Evolutionary conservation across 2,797 vertebrate genomes (phyloP).

Genomic region (Loris lydekkerianus): DNA sequence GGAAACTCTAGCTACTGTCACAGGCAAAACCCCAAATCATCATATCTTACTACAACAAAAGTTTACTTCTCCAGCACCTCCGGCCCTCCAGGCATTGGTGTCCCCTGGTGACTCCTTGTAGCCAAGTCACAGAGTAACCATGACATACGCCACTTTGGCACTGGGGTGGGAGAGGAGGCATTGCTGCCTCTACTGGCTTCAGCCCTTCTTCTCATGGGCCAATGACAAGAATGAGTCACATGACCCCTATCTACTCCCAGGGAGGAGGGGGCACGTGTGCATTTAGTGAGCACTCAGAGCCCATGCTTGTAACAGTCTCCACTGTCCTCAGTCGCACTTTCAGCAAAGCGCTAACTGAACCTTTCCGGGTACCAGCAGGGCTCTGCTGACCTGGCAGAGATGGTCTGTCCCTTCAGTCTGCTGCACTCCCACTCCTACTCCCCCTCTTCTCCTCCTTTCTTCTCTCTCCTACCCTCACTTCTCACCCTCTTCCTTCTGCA

Average conservation of each 20-base stretch:
- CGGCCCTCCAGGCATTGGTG: not conserved
- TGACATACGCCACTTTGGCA: not conserved
- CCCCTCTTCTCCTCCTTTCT: not conserved
- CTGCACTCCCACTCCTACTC: not conserved
- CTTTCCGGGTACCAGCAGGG: not conserved
- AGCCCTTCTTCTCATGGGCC: not conserved
- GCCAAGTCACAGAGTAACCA: not conserved
- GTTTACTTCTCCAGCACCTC: not conserved
- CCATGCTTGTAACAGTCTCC: not conserved
- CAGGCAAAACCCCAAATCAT: not conserved
- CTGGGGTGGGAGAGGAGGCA: not conserved
- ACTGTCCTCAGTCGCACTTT: not conserved
- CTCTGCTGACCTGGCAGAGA: not conserved
- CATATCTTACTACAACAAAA: not conserved
- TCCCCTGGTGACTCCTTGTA: not conserved
- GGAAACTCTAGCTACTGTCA: not conserved
- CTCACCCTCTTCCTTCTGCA: not conserved
- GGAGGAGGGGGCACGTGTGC: fast-evolving
- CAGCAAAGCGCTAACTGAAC: not conserved
- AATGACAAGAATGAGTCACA: not conserved
- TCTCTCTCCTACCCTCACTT: not conserved
- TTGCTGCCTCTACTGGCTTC: not conserved
- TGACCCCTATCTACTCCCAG: not conserved
- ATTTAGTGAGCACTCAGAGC: not conserved
- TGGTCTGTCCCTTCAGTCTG: not conserved